Conservation (phyloP, 2,888 invertebrate species). For the Hirtodrosophila duncani region DNA sequence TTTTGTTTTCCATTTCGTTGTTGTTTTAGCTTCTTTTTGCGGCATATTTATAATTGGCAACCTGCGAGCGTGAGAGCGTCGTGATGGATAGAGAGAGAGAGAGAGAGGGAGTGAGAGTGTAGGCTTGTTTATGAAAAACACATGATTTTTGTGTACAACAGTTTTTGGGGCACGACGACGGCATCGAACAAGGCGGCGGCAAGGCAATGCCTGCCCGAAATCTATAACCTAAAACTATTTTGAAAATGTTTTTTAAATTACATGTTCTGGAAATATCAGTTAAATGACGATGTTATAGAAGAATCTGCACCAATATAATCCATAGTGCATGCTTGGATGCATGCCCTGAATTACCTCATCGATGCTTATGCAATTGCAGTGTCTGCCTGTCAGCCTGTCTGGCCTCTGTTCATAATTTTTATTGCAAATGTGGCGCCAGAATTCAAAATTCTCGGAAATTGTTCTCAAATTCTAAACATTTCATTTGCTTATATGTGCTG, state of each 20-base stretch:
- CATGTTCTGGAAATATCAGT: no score
- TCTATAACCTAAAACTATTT: no score
- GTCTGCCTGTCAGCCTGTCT: not conserved
- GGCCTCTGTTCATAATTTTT: slow-evolving; percentile 59
- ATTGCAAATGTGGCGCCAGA: slow-evolving; percentile 65
- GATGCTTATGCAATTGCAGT: slow-evolving; percentile 15
- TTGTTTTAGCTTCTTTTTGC: slow-evolving; percentile 37
- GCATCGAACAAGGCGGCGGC: not conserved
- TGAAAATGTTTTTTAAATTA: no score
- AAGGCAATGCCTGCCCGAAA: no score
- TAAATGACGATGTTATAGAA: no score
- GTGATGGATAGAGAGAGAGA: slow-evolving; percentile 18
- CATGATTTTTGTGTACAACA: slow-evolving; percentile 58
- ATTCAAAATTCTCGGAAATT: slow-evolving; percentile 1
- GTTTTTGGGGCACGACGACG: slow-evolving; percentile 21
- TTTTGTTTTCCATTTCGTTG: slow-evolving; percentile 41
- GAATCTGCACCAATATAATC: slow-evolving; percentile 2
- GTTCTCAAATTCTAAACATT: slow-evolving; percentile 6
- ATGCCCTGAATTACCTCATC: slow-evolving; percentile 47
- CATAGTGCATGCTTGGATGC: slow-evolving; percentile 6
- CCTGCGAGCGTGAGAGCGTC: slow-evolving; percentile 48
- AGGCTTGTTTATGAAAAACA: slow-evolving; percentile 67
- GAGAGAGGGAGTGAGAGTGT: not conserved
- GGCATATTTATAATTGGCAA: slow-evolving; percentile 52
- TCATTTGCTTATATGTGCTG: slow-evolving; percentile 10